Base-by-base conservation (phyloP, 1,140 invertebrate genomes). In the Zaprionus lachaisei region DNA sequence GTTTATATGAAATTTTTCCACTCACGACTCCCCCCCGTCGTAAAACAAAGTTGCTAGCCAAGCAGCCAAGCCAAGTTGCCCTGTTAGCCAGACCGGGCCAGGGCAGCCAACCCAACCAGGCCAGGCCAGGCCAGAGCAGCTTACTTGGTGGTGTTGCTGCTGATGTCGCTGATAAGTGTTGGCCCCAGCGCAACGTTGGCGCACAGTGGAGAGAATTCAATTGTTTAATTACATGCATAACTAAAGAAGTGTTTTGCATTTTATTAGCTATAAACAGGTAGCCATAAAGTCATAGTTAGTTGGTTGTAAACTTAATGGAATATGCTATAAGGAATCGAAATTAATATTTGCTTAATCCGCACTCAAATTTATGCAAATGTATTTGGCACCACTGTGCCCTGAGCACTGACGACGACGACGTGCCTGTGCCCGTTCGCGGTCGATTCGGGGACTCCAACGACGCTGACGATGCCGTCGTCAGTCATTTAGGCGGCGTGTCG, bases 401-500 rank as follows among this genome's bases (percentile, higher is more conserved):
- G 7, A 31, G 22, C 49, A 34, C 34, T 4, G 12, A 37, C 34
- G n/a, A 34, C 15, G 26, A 31, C 31, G 31, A 34, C 31, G 31
- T 34, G 47, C 54, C 49, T 34, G 47, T 28, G 58, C 77, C 54
- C 58, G 65, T 20, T 31, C 44, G 24, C 38, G 37, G 56, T 69
- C 56, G 44, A 14, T 28, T 64, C 67, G 77, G 57, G 71, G 67
- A 77, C 66, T 55, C 62, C 79, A 49, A 69, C 70, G 72, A 62
- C 70, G 61, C 51, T 77, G 75, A 57, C 54, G 62, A 15, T 44
- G 26, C 65, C 73, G 77, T 80, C 77, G 85, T 90, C 84, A 89
- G 84, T 89, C 85, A 90, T 90, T 89, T 89, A 90, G 85, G 82
- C 84, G 81, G 84, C 84, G 84, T 87, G 84, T 87, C 84, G 84